These are phyloP conservation scores for Gulo gulo DNA, from an alignment of 2,113 vertebrate species.

Conservation along the genomic window DNA sequence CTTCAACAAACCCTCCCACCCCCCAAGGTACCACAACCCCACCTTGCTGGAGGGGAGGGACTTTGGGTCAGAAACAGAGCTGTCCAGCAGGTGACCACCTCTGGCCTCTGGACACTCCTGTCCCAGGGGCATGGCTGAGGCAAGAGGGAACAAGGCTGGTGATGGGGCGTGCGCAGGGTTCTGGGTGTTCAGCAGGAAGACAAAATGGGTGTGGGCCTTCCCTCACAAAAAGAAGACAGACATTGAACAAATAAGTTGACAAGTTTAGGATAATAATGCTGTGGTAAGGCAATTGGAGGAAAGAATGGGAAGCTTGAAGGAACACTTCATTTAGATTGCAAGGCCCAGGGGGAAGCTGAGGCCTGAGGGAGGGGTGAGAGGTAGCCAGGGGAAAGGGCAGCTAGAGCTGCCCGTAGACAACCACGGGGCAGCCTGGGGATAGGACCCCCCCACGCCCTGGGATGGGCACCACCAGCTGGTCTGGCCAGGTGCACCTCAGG, in stretches of 20 bases:
- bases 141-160: background rate
- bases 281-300: background rate
- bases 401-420: too few species aligned
- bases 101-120: slow-evolving; percentile 80
- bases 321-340: background rate
- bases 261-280: background rate
- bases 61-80: slow-evolving; percentile 81
- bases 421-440: background rate
- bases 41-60: slow-evolving; percentile 84
- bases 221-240: background rate
- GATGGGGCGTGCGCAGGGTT: background rate
- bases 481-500: background rate
- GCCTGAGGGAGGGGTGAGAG: background rate
- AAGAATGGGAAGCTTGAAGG: background rate
- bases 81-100: slow-evolving; percentile 81
- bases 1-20: slow-evolving; percentile 88
- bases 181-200: background rate
- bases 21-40: slow-evolving; percentile 85
- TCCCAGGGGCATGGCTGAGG: background rate
- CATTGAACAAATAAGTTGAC: background rate
- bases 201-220: background rate
- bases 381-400: background rate
- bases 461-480: background rate
- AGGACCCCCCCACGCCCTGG: too few species aligned
- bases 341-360: background rate